Base-by-base conservation (phyloP, 2,888 invertebrate genomes). In the Elmis aenea region DNA sequence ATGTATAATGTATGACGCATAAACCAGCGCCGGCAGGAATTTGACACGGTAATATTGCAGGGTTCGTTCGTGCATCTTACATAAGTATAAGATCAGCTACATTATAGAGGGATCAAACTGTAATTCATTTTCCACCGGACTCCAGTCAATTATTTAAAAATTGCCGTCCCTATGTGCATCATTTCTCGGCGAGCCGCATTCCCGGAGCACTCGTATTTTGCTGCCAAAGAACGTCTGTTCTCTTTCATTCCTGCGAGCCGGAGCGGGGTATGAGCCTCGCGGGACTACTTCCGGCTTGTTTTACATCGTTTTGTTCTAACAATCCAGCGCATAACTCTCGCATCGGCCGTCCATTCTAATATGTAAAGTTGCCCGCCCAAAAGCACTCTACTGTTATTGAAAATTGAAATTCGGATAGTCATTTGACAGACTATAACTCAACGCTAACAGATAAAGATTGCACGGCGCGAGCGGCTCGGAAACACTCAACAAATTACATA, bases 61-160 rank as follows among this genome's bases (percentile, higher is more conserved):
- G 51, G 39, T 36, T 48, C 44, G 45, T 42, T 55, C 52, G 55
- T 57, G 54, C 60, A 59, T 62, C 60, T 61, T 59, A 54, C 51
- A 58, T 57, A 61, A 58, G 57, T 55, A 56, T 59, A 60, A 62
- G 57, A 60, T 62, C 52, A 44, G 50, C 52, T 55, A 53, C 43
- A 46, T 54, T 55, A 53, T 52, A 47, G 51, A 48, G 51, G 54
- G 51, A 45, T 48, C 41, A 37, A 52, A 56, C 62, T 59, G 68
- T 69, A 70, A 69, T 68, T 70, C 70, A 70, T 70, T 69, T 69
- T 68, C 66, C 60, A 68, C 68, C 68, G 70, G 70, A 70, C 70
- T 59, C 67, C 64, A 66, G 70, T 70, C 70, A 70, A 70, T 70
- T 70, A 70, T 70, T 70, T 68, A 70, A 68, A 69, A 70, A 70